Base-by-base conservation (phyloP, 2,797 vertebrate genomes). In the Cheirogaleus major region DNA sequence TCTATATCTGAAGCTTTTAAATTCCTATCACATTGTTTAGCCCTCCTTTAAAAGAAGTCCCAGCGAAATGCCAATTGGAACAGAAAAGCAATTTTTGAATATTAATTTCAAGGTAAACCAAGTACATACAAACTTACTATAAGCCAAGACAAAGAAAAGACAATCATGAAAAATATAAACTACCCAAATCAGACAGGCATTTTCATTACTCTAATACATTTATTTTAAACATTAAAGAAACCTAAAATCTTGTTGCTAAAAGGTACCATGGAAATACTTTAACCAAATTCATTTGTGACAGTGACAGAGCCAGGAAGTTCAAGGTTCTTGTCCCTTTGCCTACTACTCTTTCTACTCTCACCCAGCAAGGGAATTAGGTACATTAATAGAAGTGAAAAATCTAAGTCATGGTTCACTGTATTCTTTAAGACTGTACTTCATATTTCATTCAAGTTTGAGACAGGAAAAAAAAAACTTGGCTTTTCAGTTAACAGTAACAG, bases 391-490 rank as follows among this genome's bases (percentile, higher is more conserved):
- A 80, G 70, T 0, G 81, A 38, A 55, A 72, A 90, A n/a, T 45
- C 50, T 32, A 69, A 41, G 80, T 35, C 59, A 20, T 0, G 0
- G 50, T 18, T 80, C 38, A 80, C 63, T 82, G 25, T 27, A 65
- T 75, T 82, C 55, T 69, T 80, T 48, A 89, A 59, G 67, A 6
- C 32, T 82, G 6, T 7, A 55, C 5, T 52, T 90, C 35, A 2
- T 52, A 81, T 69, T 72, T 89, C 65, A 69, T 43, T 89, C 86
- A 94, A 76, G 50, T 83, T 93, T 76, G 84, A 93, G 85, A 89
- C 15, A 87, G 35, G 43, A 50, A n/a, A 27, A 45, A 57, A n/a
- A 35, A 61, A 43, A 12, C n/a, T 32, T 61, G 61, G 78, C 48
- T 82, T 81, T 96, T 69, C 67, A 43, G 11, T 76, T 57, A 90